Evolutionary conservation across 2,113 vertebrate genomes (phyloP).

Genomic region (Archilochus colubris): DNA sequence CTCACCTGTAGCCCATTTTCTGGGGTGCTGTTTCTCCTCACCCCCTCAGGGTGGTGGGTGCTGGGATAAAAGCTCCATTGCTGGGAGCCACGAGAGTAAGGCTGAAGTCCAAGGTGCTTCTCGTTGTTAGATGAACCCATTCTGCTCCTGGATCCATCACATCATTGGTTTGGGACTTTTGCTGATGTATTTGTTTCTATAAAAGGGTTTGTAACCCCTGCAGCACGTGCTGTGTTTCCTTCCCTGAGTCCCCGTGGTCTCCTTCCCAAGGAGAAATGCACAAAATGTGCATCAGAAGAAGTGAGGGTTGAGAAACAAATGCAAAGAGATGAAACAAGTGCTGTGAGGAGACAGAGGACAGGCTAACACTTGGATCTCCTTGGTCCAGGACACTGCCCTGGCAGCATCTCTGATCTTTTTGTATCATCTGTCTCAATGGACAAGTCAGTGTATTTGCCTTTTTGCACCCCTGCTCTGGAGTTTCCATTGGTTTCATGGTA

Average conservation of each 20-base stretch:
- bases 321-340: not conserved
- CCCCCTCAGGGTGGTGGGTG: not conserved
- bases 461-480: not conserved
- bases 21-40: accelerated
- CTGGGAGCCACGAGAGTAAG: accelerated
- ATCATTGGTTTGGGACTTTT: accelerated
- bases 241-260: not conserved
- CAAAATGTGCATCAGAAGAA: not conserved
- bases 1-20: accelerated
- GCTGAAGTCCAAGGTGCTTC: not conserved
- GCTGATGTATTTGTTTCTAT: accelerated
- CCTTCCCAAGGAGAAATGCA: not conserved
- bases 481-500: not conserved
- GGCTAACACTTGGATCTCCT: not conserved
- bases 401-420: accelerated
- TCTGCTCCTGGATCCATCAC: accelerated
- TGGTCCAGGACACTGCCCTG: not conserved
- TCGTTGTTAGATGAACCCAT: accelerated
- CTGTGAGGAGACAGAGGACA: not conserved
- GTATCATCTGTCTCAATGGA: too few species aligned
- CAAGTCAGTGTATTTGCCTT: not conserved
- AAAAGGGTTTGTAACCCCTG: not conserved
- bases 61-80: accelerated
- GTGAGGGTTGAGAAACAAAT: not conserved
- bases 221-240: not conserved